Percentiles rank a stretch among this genome's conserved stretches.
Conservation (phyloP, 2,888 invertebrate species). For the Aethes cnicana region DNA sequence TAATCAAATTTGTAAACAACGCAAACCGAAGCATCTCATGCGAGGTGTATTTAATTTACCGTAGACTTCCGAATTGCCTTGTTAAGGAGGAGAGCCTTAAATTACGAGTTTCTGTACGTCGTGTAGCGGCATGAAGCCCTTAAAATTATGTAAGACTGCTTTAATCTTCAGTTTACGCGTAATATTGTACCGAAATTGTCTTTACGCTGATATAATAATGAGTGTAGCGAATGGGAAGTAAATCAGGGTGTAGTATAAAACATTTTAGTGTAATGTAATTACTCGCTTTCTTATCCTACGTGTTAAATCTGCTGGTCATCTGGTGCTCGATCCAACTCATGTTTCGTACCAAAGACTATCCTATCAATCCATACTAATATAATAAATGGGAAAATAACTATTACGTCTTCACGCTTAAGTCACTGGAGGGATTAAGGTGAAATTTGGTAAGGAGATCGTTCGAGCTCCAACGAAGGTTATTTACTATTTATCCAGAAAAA, state of each 20-base stretch:
- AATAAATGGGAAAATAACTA: too few species aligned
- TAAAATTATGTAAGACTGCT: constrained; percentile 36
- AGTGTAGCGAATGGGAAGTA: constrained; percentile 3
- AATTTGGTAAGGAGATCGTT: too few species aligned
- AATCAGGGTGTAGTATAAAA: neutral
- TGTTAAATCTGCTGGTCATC: too few species aligned
- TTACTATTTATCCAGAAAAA: too few species aligned
- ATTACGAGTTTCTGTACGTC: constrained; percentile 44
- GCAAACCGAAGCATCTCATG: constrained; percentile 36
- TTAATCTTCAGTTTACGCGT: constrained; percentile 16
- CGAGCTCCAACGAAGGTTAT: too few species aligned
- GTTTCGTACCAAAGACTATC: too few species aligned
- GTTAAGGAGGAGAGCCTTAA: constrained; percentile 51
- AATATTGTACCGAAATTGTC: constrained; percentile 2
- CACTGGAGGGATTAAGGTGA: too few species aligned
- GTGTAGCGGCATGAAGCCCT: constrained; percentile 35
- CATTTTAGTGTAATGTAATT: too few species aligned
- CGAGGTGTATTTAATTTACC: constrained; percentile 55
- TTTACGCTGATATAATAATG: constrained; percentile 9
- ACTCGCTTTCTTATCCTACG: too few species aligned
- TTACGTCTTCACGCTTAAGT: too few species aligned
- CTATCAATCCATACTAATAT: too few species aligned
- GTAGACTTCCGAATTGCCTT: constrained; percentile 59
- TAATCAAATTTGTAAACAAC: constrained; percentile 19
- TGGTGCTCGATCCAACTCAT: too few species aligned